These are phyloP conservation scores for Holothuria scabra DNA, from an alignment of 53 echinoderm and acorn worm genomes.

Conservation along the genomic window DNA sequence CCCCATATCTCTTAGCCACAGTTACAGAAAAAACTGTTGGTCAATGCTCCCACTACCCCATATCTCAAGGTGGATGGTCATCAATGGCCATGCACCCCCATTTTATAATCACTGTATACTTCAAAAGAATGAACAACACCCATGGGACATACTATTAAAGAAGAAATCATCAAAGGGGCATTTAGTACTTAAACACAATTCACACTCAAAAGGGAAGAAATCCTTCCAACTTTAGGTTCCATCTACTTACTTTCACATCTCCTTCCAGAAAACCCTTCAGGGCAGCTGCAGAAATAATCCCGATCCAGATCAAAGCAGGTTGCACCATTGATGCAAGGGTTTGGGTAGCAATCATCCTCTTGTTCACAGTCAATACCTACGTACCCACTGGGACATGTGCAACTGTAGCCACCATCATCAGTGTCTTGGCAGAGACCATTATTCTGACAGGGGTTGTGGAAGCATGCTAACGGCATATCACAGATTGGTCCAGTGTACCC, in stretches of 20 bases:
- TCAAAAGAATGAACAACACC: no score
- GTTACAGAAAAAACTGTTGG: no score
- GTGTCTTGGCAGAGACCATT: background rate
- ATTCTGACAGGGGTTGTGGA: constrained; percentile 19
- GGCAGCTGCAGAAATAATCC: constrained; percentile 1
- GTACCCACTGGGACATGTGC: constrained; percentile 17
- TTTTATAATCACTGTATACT: no score
- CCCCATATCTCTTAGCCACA: no score
- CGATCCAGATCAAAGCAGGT: background rate
- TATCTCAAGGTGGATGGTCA: no score
- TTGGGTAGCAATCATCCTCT: background rate
- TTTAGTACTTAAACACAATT: no score
- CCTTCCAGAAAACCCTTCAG: constrained; percentile 22
- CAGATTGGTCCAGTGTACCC: background rate
- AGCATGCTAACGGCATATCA: background rate
- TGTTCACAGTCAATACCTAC: background rate
- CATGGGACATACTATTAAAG: no score
- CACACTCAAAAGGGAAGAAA: no score
- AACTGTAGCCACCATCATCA: background rate
- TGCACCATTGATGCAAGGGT: constrained; percentile 27
- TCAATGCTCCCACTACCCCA: no score
- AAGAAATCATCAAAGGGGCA: no score
- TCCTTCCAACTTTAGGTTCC: background rate
- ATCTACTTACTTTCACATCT: background rate
- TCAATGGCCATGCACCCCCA: no score